phyloP scores from a whole-genome alignment of 2,888 invertebrate species.

The Drosophila cracens region DNA sequence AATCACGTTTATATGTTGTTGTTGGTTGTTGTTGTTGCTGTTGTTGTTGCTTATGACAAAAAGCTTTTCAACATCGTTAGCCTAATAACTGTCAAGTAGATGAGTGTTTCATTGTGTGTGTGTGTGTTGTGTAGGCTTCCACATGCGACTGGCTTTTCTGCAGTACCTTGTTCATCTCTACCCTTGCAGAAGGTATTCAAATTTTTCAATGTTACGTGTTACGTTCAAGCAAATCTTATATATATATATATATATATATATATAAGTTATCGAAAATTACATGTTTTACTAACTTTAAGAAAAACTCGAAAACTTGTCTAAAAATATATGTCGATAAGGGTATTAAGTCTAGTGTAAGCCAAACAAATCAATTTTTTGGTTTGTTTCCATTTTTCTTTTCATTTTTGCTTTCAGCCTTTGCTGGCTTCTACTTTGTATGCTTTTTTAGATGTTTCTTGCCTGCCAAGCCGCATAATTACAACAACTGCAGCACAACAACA shows the following conservation, averaged over 20 bases:
- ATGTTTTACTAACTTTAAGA: not conserved
- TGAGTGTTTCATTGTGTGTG: slow-evolving; percentile 41
- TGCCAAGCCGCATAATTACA: slow-evolving; percentile 75
- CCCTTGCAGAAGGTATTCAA: not conserved
- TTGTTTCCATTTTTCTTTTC: not conserved
- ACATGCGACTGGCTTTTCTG: slow-evolving; percentile 33
- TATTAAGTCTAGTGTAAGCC: not conserved
- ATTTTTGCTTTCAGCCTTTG: slow-evolving; percentile 1
- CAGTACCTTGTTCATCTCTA: slow-evolving; percentile 17
- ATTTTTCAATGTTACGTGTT: not conserved
- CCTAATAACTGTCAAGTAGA: slow-evolving; percentile 76
- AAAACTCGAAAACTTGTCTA: not conserved
- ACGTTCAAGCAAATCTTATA: not conserved
- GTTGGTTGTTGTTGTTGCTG: slow-evolving; percentile 12
- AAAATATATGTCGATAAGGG: not conserved
- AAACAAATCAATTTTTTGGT: not conserved
- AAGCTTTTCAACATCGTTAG: slow-evolving; percentile 77
- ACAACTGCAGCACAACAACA: slow-evolving; percentile 49
- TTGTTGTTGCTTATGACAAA: slow-evolving; percentile 54
- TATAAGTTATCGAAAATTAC: not conserved
- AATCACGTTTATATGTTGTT: slow-evolving; percentile 23
- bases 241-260: not conserved
- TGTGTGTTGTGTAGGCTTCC: slow-evolving; percentile 13
- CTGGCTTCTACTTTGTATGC: slow-evolving; percentile 14
- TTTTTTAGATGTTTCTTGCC: slow-evolving; percentile 19